Percentiles rank a stretch among this genome's conserved stretches.
These are phyloP conservation scores for Epinotia brunnichana DNA, from an alignment of 2,888 invertebrate genomes.

Conservation along the genomic window DNA sequence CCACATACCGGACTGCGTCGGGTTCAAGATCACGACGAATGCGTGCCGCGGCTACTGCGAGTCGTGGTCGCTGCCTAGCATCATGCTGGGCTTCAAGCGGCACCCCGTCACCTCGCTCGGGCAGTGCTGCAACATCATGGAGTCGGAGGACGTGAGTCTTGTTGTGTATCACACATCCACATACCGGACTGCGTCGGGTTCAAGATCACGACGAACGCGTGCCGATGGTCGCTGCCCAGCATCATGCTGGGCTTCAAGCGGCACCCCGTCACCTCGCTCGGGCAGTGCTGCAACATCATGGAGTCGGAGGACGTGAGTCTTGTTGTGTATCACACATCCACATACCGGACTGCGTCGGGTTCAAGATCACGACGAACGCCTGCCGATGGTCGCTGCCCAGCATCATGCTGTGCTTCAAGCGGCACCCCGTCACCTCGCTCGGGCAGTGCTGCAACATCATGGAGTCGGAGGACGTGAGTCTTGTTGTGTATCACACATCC, in stretches of 20 bases:
- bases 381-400: slow-evolving; percentile 94
- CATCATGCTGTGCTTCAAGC: slow-evolving; percentile 78
- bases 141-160: slow-evolving; percentile 89
- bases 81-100: slow-evolving; percentile 77
- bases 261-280: slow-evolving; percentile 89
- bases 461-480: slow-evolving; percentile 91
- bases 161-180: slow-evolving; percentile 49
- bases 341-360: slow-evolving; percentile 89
- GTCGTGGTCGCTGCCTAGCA: slow-evolving; percentile 93
- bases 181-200: background rate
- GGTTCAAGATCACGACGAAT: slow-evolving; percentile 93
- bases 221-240: slow-evolving; percentile 2
- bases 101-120: slow-evolving; percentile 91
- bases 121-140: slow-evolving; percentile 95
- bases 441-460: slow-evolving; percentile 96
- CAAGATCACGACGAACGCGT: too few species aligned
- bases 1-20: slow-evolving; percentile 92
- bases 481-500: slow-evolving; percentile 77
- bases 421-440: slow-evolving; percentile 88
- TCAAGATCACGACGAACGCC: slow-evolving; percentile 93
- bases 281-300: slow-evolving; percentile 95
- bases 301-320: slow-evolving; percentile 90
- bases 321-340: slow-evolving; percentile 61
- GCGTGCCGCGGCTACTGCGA: slow-evolving; percentile 95
- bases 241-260: slow-evolving; percentile 69